Evolutionary conservation across 2,113 vertebrate genomes (phyloP), one percentile per base, ranked within the genome.

Genomic region (Lutjanus erythropterus): DNA sequence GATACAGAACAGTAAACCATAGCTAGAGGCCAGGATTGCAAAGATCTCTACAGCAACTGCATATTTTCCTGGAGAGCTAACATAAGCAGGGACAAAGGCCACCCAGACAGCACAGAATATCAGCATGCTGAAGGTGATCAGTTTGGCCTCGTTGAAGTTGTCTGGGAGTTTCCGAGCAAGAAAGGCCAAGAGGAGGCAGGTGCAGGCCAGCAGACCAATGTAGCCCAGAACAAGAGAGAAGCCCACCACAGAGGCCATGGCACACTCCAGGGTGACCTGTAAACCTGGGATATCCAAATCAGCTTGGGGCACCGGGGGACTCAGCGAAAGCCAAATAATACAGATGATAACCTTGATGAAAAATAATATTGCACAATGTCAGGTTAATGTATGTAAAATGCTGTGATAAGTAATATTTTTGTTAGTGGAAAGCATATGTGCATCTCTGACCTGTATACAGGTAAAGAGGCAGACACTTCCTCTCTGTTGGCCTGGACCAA

Each of bases 41-140:
- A 95, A 95, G 8, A 94, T 89, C 29, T 95, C 91, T 8, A 94
- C 91, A 19, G 91, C 88, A 19, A 92, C 89, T 0, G 85, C 77
- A 62, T 93, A 94, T 69, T 94, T 94, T 2, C 92, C 91, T 3
- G 92, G 94, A 18, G 94, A 95, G 73, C 90, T 94, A 46, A 94
- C 47, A n/a, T n/a, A n/a, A 14, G 95, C 93, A 4, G n/a, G 95
- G 11, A 94, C 83, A 71, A 95, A 95, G 1, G 91, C 80, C 12
- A 94, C 68, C 94, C 94, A 95, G 7, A 95, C 89, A 9, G 87
- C 92, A 44, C 93, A 94, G 79, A 95, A 95, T 18, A 95, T 94
- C 78, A 96, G 64, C 95, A 95, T 95, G 88, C 94, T 95, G 86
- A 95, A 95, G 41, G 94, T 95, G 83, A 96, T 95, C n/a, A n/a